Percentiles rank a stretch among this genome's conserved stretches.
Conservation (phyloP, 2,113 vertebrate genomes). For the Pluvialis apricaria region DNA sequence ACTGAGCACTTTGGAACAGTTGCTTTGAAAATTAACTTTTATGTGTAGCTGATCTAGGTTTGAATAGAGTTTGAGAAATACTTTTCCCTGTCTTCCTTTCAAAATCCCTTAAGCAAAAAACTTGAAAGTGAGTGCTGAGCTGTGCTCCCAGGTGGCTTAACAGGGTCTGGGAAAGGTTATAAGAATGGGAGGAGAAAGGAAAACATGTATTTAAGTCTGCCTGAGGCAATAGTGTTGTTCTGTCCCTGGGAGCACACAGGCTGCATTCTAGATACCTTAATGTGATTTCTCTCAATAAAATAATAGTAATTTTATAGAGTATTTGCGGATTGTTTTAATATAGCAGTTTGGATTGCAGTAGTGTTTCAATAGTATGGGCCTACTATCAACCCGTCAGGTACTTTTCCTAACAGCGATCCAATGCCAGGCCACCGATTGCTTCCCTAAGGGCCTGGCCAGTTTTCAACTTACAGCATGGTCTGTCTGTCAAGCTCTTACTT, state of each 20-base stretch:
- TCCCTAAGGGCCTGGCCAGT: neutral
- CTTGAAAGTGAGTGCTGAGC: neutral
- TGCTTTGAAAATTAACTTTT: neutral
- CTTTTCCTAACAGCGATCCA: neutral
- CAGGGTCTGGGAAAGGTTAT: neutral
- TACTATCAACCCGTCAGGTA: rapidly evolving
- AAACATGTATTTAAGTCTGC: neutral
- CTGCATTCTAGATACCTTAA: neutral
- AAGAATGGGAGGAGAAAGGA: neutral
- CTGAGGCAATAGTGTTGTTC: neutral
- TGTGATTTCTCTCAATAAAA: neutral
- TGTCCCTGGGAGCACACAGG: neutral
- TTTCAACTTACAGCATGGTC: neutral
- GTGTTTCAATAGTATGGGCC: neutral
- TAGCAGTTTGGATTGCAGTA: neutral
- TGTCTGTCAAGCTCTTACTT: neutral
- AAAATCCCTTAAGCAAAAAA: neutral
- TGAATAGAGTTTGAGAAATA: neutral
- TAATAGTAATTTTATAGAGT: neutral
- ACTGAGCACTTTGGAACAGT: neutral
- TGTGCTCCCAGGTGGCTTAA: neutral
- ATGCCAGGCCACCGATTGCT: neutral
- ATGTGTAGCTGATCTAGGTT: neutral
- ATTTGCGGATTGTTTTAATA: neutral
- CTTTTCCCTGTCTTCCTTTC: neutral